These are phyloP conservation scores for Bombyx mori DNA, from an alignment of 1,140 invertebrate genomes.

Conservation along the genomic window ASM3026992v2 NC_085109.1:9385501-9386000, in stretches of 20 bases:
- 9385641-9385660: slow-evolving; percentile 93
- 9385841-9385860: no score
- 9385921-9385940: no score
- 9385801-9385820: no score
- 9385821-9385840: no score
- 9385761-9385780: background rate
- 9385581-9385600: slow-evolving; percentile 97
- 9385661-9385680: slow-evolving; percentile 95
- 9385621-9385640: slow-evolving; percentile 85
- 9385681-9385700: slow-evolving; percentile 96
- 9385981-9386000: no score
- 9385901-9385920: no score
- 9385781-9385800: no score
- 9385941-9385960: no score
- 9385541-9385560: slow-evolving; percentile 99
- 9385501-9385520: background rate
- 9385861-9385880: no score
- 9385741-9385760: slow-evolving; percentile 3
- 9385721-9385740: slow-evolving; percentile 94
- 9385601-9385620: slow-evolving; percentile 93
- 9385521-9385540: slow-evolving; percentile 65
- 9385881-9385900: no score
- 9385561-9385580: slow-evolving; percentile 90
- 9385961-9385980: no score
- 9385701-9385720: slow-evolving; percentile 96